Evolutionary conservation across 2,888 invertebrate species (phyloP).

Genomic region (Synanthedon tipuliformis): DNA sequence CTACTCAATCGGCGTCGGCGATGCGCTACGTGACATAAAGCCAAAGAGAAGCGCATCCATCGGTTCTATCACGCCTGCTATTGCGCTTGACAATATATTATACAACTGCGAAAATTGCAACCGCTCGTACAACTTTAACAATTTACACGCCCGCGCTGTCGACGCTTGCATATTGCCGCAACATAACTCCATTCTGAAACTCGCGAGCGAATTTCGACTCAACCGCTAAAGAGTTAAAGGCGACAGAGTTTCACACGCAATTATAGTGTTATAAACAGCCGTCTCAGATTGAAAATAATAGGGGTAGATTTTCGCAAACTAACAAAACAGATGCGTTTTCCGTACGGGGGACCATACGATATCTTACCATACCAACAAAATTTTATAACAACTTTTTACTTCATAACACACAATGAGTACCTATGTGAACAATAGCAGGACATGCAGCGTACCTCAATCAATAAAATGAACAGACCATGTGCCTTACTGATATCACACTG

Average conservation of each 20-base stretch:
- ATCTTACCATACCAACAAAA: too few species aligned
- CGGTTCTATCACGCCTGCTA: slow-evolving; percentile 26
- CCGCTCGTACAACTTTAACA: slow-evolving; percentile 53
- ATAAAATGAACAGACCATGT: too few species aligned
- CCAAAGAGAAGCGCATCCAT: slow-evolving; percentile 36
- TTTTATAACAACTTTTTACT: too few species aligned
- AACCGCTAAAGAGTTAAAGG: not conserved
- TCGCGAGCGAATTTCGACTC: not conserved
- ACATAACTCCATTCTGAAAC: not conserved
- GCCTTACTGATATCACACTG: too few species aligned
- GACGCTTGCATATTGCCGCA: slow-evolving; percentile 8
- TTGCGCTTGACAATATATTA: slow-evolving; percentile 53
- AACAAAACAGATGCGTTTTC: not conserved
- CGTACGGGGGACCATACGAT: not conserved
- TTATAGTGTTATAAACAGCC: slow-evolving; percentile 12
- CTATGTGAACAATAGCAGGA: too few species aligned
- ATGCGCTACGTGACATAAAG: slow-evolving; percentile 40
- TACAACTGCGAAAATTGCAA: slow-evolving; percentile 56
- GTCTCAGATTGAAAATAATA: slow-evolving; percentile 10
- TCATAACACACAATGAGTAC: too few species aligned
- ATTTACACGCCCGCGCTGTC: slow-evolving; percentile 39
- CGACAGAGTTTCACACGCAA: slow-evolving; percentile 5
- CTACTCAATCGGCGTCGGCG: slow-evolving; percentile 18
- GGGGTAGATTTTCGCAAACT: not conserved
- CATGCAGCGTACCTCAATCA: too few species aligned